Evolutionary conservation across 2,113 vertebrate genomes (phyloP), one percentile per base, ranked within the genome.

Genomic region (Sylvietta virens): DNA sequence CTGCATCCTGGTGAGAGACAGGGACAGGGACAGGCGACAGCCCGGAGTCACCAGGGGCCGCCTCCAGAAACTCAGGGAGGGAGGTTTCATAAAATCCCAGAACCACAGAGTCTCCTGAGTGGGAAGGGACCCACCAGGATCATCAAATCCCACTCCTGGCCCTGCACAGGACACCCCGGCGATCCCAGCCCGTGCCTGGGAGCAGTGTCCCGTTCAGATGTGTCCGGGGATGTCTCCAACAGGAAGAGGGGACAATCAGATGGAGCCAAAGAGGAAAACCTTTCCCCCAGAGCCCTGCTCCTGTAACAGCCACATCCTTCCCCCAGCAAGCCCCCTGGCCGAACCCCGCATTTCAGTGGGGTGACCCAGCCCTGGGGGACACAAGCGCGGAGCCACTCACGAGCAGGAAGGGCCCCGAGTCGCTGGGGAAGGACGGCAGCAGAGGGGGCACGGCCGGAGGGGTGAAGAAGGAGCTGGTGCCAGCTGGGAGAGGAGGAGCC

Each of bases 331-430:
- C 20, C 37, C 78, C 33, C 44, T 13, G 53, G 4, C 11, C 30
- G 19, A 56, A 71, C 31, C 83, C 80, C 48, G 2, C 65, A 17
- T 54, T 56, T 42, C 5, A 13, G 3, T 1, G 6, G 15, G 31
- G 11, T 65, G 10, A 13, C 6, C 21, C 6, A 11, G 64, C 27
- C 40, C 13, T 14, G 42, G 65, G 45, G 24, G 28, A 13, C 58
- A 60, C 22, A 44, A 44, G 11, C 3, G 3, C 1, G n/a, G 35
- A 31, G 90, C 72, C 89, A 96, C 98, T 97, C 98, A 99, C 99
- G 95, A 99, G 97, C 26, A 98, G 96, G 12, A 98, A 89, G 90
- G 98, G 99, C 0, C 98, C 88, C 11, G 98, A 87, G 74, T 99
- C 99, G 6, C 88, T 88, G 15, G 98, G 94, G 93, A 99, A 99